Base-by-base conservation (phyloP, 2,888 invertebrate species). In the Drosophila cognata region DNA sequence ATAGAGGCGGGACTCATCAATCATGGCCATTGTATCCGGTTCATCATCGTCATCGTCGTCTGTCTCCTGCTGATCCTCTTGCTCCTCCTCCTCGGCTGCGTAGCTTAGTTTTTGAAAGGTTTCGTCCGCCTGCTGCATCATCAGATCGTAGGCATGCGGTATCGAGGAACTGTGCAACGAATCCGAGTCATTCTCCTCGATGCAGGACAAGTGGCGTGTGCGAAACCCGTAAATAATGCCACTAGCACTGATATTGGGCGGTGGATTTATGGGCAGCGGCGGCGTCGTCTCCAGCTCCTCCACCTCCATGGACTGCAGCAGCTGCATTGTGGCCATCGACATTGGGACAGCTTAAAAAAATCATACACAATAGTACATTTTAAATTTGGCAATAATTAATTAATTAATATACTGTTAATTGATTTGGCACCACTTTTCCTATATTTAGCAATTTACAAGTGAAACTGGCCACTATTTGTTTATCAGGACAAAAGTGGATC, bases 131-230 rank as follows among this genome's bases (percentile, higher is more conserved):
- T 92, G 91, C 74, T 92, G 88, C 73, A 92, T 92, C 74, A 92
- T 91, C 69, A 93, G 80, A 69, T 93, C 93, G 52, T 90, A 90
- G 41, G 92, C 89, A 6, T 91, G 89, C 11, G 93, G 93, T 65
- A 92, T 81, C 16, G 92, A 93, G 0, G 92, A 90, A 4, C 93
- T 92, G 71, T 92, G 91, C 65, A 92, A 75, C 4, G 93, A 93
- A 60, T 93, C 93, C 11, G 93, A 92, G 67, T 93, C 93, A 56
- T 93, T 93, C 79, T 93, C 93, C 68, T 93, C 92, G 58, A 93
- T 93, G 75, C 93, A 93, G 64, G 93, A 93, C 59, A 93, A 79
- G 82, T 93, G 93, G 4, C 93, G 87, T 18, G 93, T 93, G 36
- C 93, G 92, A 81, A 92, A 93, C 1, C 93, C 93, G 75, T 91